Evolutionary conservation across 2,888 invertebrate genomes (phyloP), one percentile per base, ranked within the genome.

Genomic region (Nasonovia ribisnigri): DNA sequence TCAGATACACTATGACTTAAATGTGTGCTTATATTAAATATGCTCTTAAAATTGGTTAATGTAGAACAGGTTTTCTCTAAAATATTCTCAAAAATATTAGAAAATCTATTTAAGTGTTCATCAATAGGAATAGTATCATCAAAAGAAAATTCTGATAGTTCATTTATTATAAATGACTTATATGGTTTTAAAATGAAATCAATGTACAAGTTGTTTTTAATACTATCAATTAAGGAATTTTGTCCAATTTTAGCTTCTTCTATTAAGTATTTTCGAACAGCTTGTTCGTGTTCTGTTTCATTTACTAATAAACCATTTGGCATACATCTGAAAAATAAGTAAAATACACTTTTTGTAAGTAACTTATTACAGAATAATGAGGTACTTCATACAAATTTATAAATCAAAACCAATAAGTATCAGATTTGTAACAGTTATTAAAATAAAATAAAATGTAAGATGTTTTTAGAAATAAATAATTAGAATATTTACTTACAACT

Each of bases 401-500:
- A 67, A 67, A 36, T 67, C n/a, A n/a, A 57, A 54, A 57, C 54
- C 6, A 57, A 43, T 43, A 13, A 10, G 4, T 46, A 26, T 86
- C 2, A 86, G 13, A 43, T 43, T 46, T 43, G 4, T 46, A 16
- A 4, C 29, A 84, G 26, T 46, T 29, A 43, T 86, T 86, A 6
- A 26, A 3, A 84, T n/a, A 42, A 43, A 43, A 11, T 42, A 11
- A 43, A 43, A 29, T 26, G 10, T 60, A 4, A 86, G 11, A 84
- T 84, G 24, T 46, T 46, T 86, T 86, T 84, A 43, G 16, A 86
- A 86, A 46, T 86, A 43, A 26, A 46, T 86, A 26, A 43, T 86
- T 84, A 46, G 4, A 57, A 89, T 42, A 89, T 89, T 57, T 26
- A 93, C 93, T 90, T 93, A 93, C 90, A 93, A 84, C n/a, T 93